These are phyloP conservation scores for Drosophila setosimentum DNA, from an alignment of 2,888 invertebrate species.

Conservation along the genomic window DNA sequence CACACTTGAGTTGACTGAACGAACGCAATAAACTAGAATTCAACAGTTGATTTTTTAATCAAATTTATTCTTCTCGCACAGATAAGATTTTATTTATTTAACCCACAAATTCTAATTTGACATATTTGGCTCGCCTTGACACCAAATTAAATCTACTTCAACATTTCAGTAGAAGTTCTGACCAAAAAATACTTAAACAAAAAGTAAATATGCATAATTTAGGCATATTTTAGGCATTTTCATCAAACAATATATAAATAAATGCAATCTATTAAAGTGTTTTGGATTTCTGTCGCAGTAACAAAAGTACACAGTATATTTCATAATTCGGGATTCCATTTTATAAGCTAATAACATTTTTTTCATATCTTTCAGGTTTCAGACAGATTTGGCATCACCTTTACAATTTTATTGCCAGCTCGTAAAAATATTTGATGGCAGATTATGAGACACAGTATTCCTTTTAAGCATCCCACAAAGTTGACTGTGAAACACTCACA, in stretches of 20 bases:
- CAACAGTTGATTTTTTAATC: conserved; percentile 56
- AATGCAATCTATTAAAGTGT: neutral
- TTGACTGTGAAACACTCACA: conserved; percentile 2
- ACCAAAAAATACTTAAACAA: neutral
- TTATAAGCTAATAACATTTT: neutral
- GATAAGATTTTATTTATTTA: conserved; percentile 43
- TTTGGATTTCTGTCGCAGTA: neutral
- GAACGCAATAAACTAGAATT: conserved; percentile 45
- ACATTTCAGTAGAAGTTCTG: neutral
- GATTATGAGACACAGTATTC: conserved; percentile 16
- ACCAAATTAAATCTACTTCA: conserved; percentile 9
- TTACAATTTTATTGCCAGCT: conserved; percentile 26
- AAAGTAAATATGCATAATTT: too few species aligned
- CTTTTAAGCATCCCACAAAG: conserved; percentile 31
- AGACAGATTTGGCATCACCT: conserved; percentile 18
- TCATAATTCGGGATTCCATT: neutral
- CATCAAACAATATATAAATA: neutral
- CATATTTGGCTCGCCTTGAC: neutral
- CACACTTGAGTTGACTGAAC: conserved; percentile 14
- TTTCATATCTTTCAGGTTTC: neutral
- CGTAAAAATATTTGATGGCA: conserved; percentile 28
- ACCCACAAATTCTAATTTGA: conserved; percentile 17
- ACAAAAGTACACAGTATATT: neutral
- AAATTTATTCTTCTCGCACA: conserved; percentile 48
- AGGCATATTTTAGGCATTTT: too few species aligned